Conservation (phyloP, 2,113 vertebrate genomes). For the Forbesichthys papilliferus region DNA sequence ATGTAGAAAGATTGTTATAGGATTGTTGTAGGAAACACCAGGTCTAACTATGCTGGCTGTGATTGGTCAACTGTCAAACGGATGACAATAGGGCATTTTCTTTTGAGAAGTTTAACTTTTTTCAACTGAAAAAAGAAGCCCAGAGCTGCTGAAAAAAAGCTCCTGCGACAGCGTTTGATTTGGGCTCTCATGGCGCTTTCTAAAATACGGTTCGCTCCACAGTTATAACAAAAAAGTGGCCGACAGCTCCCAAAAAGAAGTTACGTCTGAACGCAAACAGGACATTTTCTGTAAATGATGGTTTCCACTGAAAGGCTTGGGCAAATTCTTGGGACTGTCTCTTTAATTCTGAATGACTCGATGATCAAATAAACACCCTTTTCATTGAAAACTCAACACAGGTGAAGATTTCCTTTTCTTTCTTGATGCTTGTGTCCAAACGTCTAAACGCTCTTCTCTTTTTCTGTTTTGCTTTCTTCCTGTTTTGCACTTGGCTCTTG, state of each 20-base stretch:
- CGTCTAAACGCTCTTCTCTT: conserved; percentile 86
- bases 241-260: no score
- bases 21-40: no score
- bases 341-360: conserved; percentile 78
- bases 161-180: conserved; percentile 15
- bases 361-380: conserved; percentile 94
- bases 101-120: no score
- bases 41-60: no score
- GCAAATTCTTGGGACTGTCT: conserved; percentile 92
- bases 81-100: no score
- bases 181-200: no score
- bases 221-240: no score
- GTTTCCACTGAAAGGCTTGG: conserved; percentile 86
- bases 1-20: no score
- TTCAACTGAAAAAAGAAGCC: no score
- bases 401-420: conserved; percentile 87
- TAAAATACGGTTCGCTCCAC: no score
- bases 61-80: no score
- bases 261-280: background rate
- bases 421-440: conserved; percentile 84
- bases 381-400: conserved; percentile 89
- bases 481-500: conserved; percentile 65
- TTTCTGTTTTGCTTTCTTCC: conserved; percentile 76
- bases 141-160: no score
- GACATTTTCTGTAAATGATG: conserved; percentile 77